phyloP scores from a whole-genome alignment of 2,888 invertebrate species.

The Rhodophaea formosa region DNA sequence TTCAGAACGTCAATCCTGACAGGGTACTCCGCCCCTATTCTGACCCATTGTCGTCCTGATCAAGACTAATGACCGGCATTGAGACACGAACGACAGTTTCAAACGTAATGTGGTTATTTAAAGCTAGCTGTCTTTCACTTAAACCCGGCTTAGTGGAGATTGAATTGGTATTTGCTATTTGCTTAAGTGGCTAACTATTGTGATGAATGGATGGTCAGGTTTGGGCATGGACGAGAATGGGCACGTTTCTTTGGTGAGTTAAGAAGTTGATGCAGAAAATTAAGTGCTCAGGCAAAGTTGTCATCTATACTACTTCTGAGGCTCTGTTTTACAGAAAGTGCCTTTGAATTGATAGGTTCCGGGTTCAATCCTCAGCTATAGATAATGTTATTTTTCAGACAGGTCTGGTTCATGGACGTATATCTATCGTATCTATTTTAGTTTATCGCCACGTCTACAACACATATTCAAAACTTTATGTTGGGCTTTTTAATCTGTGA shows the following conservation, averaged over 20 bases:
- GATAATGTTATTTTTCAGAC: too few species aligned
- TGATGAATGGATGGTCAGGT: not conserved
- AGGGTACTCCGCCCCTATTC: constrained; percentile 21
- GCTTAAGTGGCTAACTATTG: constrained; percentile 14
- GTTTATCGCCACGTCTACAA: too few species aligned
- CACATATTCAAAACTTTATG: too few species aligned
- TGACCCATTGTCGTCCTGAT: constrained; percentile 54
- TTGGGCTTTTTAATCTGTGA: too few species aligned
- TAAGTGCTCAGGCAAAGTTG: too few species aligned
- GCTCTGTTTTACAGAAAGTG: too few species aligned
- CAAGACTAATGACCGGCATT: constrained; percentile 48
- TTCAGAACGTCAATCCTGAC: not conserved
- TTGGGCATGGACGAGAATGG: not conserved
- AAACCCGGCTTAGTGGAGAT: constrained; percentile 10
- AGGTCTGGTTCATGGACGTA: too few species aligned
- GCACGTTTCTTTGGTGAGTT: not conserved
- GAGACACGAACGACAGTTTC: constrained; percentile 19
- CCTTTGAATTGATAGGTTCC: too few species aligned
- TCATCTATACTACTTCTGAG: too few species aligned
- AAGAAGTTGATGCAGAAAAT: too few species aligned
- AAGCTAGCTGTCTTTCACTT: constrained; percentile 14
- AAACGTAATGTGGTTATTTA: constrained; percentile 12
- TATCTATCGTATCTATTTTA: too few species aligned
- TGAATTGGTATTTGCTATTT: constrained; percentile 16
- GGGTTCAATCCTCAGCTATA: too few species aligned